A percentile compares a stretch with the other conserved stretches of the same genome.
These are phyloP conservation scores for Chaetodon trifascialis DNA, from an alignment of 2,113 vertebrate genomes.

Conservation along the genomic window DNA sequence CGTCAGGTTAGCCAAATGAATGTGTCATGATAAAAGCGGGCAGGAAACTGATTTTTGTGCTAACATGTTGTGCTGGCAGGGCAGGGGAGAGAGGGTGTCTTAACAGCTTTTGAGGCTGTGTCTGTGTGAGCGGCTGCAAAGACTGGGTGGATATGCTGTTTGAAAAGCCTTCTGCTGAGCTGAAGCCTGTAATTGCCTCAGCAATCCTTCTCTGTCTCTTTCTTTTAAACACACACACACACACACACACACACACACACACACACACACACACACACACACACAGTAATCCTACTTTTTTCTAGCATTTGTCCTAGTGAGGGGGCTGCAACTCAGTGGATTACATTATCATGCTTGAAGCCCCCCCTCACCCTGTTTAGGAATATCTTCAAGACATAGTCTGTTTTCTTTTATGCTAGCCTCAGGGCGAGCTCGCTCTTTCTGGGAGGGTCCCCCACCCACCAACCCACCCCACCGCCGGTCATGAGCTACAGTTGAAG, in stretches of 20 bases:
- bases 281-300: conserved; percentile 57
- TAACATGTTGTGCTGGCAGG: conserved; percentile 65
- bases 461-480: conserved; percentile 30
- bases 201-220: conserved; percentile 69
- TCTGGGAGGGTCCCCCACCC: conserved; percentile 44
- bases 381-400: conserved; percentile 66
- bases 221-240: conserved; percentile 61
- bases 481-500: conserved; percentile 75
- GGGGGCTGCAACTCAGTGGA: conserved; percentile 52
- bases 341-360: conserved; percentile 66
- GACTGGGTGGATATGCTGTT: conserved; percentile 82
- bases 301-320: conserved; percentile 41
- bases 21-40: conserved; percentile 36
- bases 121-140: conserved; percentile 62
- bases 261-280: conserved; percentile 20
- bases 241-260: conserved; percentile 25
- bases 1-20: conserved; percentile 26
- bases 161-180: conserved; percentile 78
- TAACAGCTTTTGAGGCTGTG: conserved; percentile 53
- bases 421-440: conserved; percentile 59
- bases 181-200: conserved; percentile 84
- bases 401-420: conserved; percentile 68
- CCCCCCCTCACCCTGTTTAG: conserved; percentile 54
- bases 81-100: conserved; percentile 49
- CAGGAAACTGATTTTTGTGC: conserved; percentile 50